These are phyloP conservation scores for Acanthurus lineatus DNA, from an alignment of 2,797 vertebrate genomes.

Conservation along the genomic window DNA sequence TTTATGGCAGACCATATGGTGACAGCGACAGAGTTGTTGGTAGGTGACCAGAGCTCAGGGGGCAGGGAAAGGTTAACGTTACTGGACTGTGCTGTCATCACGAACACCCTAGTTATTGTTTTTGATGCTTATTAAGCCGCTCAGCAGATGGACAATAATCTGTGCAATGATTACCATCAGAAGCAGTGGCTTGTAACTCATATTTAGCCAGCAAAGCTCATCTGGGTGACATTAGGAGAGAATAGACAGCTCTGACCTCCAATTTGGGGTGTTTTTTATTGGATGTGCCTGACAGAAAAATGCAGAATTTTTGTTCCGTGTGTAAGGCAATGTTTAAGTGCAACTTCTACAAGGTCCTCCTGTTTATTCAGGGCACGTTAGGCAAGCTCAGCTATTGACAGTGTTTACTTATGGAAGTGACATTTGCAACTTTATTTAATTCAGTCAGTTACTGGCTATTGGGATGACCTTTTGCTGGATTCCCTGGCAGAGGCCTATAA, in stretches of 20 bases:
- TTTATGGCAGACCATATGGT: constrained; percentile 76
- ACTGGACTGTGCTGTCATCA: constrained; percentile 75
- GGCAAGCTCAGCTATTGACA: constrained; percentile 64
- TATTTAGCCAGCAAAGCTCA: constrained; percentile 74
- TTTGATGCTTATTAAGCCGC: constrained; percentile 81
- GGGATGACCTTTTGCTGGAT: constrained; percentile 83
- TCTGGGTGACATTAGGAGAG: constrained; percentile 68
- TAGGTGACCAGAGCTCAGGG: constrained; percentile 76
- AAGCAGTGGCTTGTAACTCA: constrained; percentile 81
- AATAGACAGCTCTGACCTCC: constrained; percentile 63
- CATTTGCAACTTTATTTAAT: constrained; percentile 88
- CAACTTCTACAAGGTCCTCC: constrained; percentile 44
- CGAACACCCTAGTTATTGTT: constrained; percentile 80
- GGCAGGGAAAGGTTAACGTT: constrained; percentile 76
- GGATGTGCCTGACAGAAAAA: constrained; percentile 21
- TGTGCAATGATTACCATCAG: constrained; percentile 77
- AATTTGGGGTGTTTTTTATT: constrained; percentile 32
- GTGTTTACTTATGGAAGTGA: constrained; percentile 84
- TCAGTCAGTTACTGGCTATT: constrained; percentile 81
- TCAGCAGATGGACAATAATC: constrained; percentile 86
- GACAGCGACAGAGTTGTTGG: constrained; percentile 67
- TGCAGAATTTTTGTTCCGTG: constrained; percentile 9
- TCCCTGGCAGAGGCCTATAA: constrained; percentile 73
- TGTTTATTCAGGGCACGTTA: constrained; percentile 73
- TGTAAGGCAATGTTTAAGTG: constrained; percentile 19